phyloP scores from a whole-genome alignment of 2,888 invertebrate species.

The Andrena bucephala region DNA sequence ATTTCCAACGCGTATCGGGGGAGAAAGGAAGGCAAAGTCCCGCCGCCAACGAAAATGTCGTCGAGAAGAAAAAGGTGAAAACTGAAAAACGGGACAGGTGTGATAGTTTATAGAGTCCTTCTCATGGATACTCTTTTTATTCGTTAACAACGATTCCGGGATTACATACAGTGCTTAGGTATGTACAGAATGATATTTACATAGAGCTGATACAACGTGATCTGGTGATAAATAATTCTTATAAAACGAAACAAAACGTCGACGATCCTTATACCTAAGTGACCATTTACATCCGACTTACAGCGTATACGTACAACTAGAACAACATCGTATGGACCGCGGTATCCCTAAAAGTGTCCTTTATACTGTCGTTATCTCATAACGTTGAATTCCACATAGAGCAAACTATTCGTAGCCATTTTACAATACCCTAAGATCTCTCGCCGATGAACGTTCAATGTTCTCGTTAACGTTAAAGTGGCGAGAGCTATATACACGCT shows the following conservation, averaged over 20 bases:
- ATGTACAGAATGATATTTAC: constrained; percentile 83
- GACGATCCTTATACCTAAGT: constrained; percentile 56
- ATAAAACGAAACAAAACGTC: constrained; percentile 76
- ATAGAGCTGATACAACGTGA: constrained; percentile 75
- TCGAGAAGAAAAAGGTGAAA: background rate
- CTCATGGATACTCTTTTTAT: constrained; percentile 80
- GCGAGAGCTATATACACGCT: constrained; percentile 71
- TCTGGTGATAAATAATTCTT: constrained; percentile 76
- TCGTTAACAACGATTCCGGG: constrained; percentile 82
- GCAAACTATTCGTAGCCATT: constrained; percentile 4
- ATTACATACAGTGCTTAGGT: constrained; percentile 78
- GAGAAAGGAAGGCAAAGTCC: constrained; percentile 61
- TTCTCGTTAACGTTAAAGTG: background rate
- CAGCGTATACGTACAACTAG: constrained; percentile 40
- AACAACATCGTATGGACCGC: constrained; percentile 35
- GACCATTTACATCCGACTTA: constrained; percentile 62
- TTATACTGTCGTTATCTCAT: constrained; percentile 8
- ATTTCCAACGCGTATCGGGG: background rate
- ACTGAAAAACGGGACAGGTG: background rate
- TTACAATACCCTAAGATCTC: background rate
- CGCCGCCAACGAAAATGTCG: constrained; percentile 1
- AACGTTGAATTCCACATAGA: constrained; percentile 21
- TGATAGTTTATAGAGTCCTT: constrained; percentile 16
- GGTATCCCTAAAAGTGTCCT: constrained; percentile 27
- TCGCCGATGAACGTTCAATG: background rate